Evolutionary conservation across 2,113 vertebrate species (phyloP).

Genomic region (Dascyllus trimaculatus): DNA sequence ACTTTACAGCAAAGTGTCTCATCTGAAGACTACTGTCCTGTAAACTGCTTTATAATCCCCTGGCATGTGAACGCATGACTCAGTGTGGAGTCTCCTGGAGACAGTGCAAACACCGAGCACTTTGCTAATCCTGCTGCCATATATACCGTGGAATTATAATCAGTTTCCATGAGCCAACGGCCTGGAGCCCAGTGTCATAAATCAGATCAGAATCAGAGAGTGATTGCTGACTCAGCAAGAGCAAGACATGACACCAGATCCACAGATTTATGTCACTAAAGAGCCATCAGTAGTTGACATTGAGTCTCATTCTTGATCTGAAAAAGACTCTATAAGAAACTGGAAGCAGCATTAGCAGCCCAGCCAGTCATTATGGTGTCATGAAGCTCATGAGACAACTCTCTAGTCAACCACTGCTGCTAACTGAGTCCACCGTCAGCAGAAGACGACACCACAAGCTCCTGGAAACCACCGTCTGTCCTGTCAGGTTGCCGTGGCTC

Average conservation of each 20-base stretch:
- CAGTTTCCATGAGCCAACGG: slow-evolving; percentile 44
- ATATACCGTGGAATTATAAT: slow-evolving; percentile 56
- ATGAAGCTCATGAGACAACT: not conserved
- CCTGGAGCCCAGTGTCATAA: slow-evolving; percentile 22
- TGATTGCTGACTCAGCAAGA: slow-evolving; percentile 38
- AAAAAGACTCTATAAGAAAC: not conserved
- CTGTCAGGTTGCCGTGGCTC: not conserved
- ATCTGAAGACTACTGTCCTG: not conserved
- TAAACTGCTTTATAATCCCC: slow-evolving; percentile 1
- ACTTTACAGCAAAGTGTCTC: not conserved
- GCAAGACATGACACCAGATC: too few relatives aligned
- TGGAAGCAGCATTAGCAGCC: not conserved
- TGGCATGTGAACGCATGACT: slow-evolving; percentile 16
- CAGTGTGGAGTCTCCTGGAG: slow-evolving; percentile 42
- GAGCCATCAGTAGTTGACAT: too few relatives aligned
- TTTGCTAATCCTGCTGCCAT: slow-evolving; percentile 57
- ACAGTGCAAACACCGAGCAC: slow-evolving; percentile 28
- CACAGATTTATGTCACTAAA: not conserved
- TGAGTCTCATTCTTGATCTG: not conserved
- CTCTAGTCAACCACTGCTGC: not conserved
- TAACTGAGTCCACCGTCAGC: not conserved
- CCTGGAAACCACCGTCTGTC: not conserved
- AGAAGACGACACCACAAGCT: not conserved
- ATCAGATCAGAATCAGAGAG: slow-evolving; percentile 43
- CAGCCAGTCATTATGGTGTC: slow-evolving; percentile 19